phyloP scores from a whole-genome alignment of 2,888 invertebrate species.

The Lepetodrilus schrolli region DNA sequence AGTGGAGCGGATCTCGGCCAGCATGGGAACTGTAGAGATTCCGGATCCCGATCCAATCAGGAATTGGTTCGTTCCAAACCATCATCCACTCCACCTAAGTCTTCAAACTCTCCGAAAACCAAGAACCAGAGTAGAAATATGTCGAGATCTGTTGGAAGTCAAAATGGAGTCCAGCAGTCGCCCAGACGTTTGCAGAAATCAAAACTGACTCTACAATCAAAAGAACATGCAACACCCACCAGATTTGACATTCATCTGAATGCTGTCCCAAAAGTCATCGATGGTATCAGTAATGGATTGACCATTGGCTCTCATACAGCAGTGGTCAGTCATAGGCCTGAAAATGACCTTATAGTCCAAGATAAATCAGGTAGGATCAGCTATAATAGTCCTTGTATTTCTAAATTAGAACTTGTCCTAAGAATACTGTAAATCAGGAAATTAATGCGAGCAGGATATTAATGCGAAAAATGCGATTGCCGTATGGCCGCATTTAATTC shows the following conservation, averaged over 20 bases:
- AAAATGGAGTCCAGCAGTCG: neutral
- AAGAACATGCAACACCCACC: slow-evolving; percentile 50
- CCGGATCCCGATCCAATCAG: neutral
- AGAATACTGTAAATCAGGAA: too few relatives aligned
- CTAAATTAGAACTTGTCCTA: too few relatives aligned
- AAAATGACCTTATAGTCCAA: too few relatives aligned
- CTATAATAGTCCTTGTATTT: too few relatives aligned
- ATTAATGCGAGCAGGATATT: too few relatives aligned
- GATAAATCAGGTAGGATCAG: too few relatives aligned
- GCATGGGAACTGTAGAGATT: slow-evolving; percentile 17
- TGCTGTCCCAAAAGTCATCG: neutral
- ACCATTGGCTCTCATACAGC: too few relatives aligned
- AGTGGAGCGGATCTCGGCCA: slow-evolving; percentile 51
- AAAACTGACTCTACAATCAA: slow-evolving; percentile 31
- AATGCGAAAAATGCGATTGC: too few relatives aligned
- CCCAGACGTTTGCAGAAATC: slow-evolving; percentile 9
- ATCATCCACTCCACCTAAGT: neutral
- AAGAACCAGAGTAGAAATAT: neutral
- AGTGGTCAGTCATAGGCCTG: too few relatives aligned
- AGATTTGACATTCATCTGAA: slow-evolving; percentile 51
- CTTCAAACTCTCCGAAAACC: neutral
- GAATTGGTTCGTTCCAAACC: neutral
- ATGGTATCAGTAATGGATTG: too few relatives aligned
- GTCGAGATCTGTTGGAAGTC: neutral
- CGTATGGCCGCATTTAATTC: too few relatives aligned